Conservation (phyloP, 2,888 invertebrate species). For the Nymphalis c-album region DNA sequence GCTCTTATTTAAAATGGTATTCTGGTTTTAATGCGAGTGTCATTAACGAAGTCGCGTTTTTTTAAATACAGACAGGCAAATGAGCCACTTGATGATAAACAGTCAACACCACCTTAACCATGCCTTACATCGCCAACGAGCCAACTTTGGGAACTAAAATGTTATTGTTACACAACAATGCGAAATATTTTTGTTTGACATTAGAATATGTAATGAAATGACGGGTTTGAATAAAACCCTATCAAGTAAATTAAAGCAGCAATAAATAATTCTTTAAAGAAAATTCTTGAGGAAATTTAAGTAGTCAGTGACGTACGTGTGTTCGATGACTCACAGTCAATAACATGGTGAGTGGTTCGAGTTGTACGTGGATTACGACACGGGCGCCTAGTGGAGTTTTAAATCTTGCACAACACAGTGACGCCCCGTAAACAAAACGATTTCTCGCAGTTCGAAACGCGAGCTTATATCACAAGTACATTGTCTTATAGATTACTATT, state of each 20-base stretch:
- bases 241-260: neutral
- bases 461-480: neutral
- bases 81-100: no score
- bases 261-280: neutral
- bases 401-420: constrained; percentile 58
- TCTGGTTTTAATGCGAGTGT: no score
- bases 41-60: no score
- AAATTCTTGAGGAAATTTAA: neutral
- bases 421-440: constrained; percentile 58
- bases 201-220: no score
- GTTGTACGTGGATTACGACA: constrained; percentile 57
- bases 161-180: no score
- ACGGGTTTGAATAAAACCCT: no score
- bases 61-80: no score
- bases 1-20: neutral
- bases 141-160: no score
- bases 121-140: no score
- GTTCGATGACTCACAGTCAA: constrained; percentile 14
- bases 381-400: constrained; percentile 50
- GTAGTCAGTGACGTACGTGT: neutral
- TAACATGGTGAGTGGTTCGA: constrained; percentile 19
- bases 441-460: neutral
- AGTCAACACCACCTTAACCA: no score
- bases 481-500: neutral
- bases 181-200: no score